A percentile compares a stretch with the other conserved stretches of the same genome.
Evolutionary conservation across 2,113 vertebrate species (phyloP).

Genomic region (Nyctereutes procyonoides): DNA sequence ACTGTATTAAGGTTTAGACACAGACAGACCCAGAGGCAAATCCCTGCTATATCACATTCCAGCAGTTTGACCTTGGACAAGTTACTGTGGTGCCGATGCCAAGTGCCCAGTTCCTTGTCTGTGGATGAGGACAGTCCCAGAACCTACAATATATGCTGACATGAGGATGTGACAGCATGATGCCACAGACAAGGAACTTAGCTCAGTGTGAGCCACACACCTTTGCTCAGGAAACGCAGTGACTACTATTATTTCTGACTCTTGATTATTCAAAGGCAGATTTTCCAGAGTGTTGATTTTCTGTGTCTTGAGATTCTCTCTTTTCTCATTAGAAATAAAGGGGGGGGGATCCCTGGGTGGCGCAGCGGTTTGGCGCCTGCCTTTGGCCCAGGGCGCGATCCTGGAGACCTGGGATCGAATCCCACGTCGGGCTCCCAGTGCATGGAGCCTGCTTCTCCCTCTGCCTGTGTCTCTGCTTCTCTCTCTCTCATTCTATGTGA

Average conservation of each 20-base stretch:
- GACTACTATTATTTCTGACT: accelerated
- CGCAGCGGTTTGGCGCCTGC: too few relatives aligned
- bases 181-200: accelerated
- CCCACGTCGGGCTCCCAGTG: too few relatives aligned
- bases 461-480: too few relatives aligned
- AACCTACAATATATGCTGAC: accelerated
- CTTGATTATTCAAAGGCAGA: not conserved
- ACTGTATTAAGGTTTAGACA: accelerated
- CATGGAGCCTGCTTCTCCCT: too few relatives aligned
- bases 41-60: not conserved
- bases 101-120: accelerated
- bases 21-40: too few relatives aligned
- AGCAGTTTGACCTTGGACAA: accelerated
- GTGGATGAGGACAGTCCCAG: accelerated
- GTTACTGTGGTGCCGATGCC: accelerated
- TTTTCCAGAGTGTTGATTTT: not conserved
- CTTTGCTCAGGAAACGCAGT: accelerated
- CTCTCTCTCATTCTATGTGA: too few relatives aligned
- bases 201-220: accelerated
- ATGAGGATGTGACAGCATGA: accelerated
- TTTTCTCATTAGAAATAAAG: too few relatives aligned
- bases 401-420: too few relatives aligned
- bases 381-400: too few relatives aligned
- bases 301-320: not conserved
- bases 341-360: too few relatives aligned